These are phyloP conservation scores for Drosophila ambigua DNA, from an alignment of 1,140 invertebrate genomes.

Conservation along the genomic window DNA sequence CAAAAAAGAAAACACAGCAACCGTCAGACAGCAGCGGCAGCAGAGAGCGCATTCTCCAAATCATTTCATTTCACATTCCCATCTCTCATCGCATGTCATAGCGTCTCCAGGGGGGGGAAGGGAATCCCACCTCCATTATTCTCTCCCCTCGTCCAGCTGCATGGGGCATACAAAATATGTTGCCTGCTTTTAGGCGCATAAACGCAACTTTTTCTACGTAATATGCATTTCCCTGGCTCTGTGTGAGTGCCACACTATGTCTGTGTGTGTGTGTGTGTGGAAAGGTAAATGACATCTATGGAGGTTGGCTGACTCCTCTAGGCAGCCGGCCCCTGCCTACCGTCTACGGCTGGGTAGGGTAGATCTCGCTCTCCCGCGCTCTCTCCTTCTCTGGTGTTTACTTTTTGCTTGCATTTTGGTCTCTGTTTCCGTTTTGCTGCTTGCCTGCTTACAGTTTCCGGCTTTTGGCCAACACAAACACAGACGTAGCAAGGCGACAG, in stretches of 20 bases:
- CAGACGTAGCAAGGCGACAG: neutral
- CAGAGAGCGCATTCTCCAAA: neutral
- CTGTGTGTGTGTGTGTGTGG: slow-evolving; percentile 44
- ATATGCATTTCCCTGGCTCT: slow-evolving; percentile 41
- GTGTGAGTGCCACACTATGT: slow-evolving; percentile 23
- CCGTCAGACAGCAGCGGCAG: no score
- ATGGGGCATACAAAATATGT: slow-evolving; percentile 34
- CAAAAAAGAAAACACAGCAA: neutral
- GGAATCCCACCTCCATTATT: no score
- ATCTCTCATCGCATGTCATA: neutral
- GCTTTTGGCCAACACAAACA: slow-evolving; percentile 44
- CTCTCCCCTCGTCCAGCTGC: neutral
- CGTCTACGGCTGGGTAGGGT: slow-evolving; percentile 2
- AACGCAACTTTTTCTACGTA: slow-evolving; percentile 49
- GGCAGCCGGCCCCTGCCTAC: slow-evolving; percentile 7
- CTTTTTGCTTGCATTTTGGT: slow-evolving; percentile 76
- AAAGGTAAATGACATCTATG: slow-evolving; percentile 81
- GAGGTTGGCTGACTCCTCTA: slow-evolving; percentile 70
- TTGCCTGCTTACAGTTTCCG: slow-evolving; percentile 81
- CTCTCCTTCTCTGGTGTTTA: slow-evolving; percentile 36
- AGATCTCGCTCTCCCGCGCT: slow-evolving; percentile 1
- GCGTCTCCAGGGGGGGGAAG: neutral
- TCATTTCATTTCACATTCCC: no score
- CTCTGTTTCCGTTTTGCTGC: slow-evolving; percentile 73
- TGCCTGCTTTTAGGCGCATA: slow-evolving; percentile 54